These are phyloP conservation scores for Eupleurogrammus muticus DNA, from an alignment of 2,797 vertebrate species.

Conservation along the genomic window DNA sequence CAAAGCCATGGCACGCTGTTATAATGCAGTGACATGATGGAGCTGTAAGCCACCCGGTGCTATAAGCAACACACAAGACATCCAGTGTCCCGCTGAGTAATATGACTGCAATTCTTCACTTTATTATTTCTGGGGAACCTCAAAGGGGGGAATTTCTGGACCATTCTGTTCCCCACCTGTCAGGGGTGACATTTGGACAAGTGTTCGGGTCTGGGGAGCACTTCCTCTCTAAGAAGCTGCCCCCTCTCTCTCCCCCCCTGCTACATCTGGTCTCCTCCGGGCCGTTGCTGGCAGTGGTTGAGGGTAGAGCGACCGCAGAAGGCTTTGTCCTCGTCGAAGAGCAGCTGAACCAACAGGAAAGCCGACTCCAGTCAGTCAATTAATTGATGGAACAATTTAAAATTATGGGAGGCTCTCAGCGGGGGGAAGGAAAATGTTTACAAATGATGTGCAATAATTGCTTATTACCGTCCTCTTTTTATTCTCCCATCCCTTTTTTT, in stretches of 20 bases:
- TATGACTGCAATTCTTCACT: conserved; percentile 37
- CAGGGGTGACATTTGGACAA: conserved; percentile 71
- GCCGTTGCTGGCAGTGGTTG: conserved; percentile 58
- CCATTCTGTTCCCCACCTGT: conserved; percentile 67
- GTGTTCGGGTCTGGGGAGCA: conserved; percentile 65
- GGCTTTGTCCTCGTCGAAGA: conserved; percentile 66
- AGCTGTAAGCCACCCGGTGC: conserved; percentile 31
- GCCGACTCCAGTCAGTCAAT: conserved; percentile 67
- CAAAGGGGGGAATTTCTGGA: conserved; percentile 33
- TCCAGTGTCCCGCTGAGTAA: conserved; percentile 48
- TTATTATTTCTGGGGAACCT: conserved; percentile 61
- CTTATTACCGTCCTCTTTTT: conserved; percentile 34
- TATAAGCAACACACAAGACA: conserved; percentile 25
- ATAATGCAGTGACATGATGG: conserved; percentile 34
- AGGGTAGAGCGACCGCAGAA: conserved; percentile 62
- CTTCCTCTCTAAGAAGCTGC: conserved; percentile 66
- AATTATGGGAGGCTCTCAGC: conserved; percentile 66
- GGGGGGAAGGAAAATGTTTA: conserved; percentile 73
- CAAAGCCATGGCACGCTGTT: conserved; percentile 47
- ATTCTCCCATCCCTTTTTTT: neutral
- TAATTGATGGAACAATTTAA: conserved; percentile 78
- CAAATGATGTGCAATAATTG: conserved; percentile 67
- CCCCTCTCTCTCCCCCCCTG: conserved; percentile 41
- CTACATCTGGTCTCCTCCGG: conserved; percentile 69
- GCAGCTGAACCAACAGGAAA: conserved; percentile 85